Conservation (phyloP, 2,113 vertebrate genomes). For the Emberiza fucata region DNA sequence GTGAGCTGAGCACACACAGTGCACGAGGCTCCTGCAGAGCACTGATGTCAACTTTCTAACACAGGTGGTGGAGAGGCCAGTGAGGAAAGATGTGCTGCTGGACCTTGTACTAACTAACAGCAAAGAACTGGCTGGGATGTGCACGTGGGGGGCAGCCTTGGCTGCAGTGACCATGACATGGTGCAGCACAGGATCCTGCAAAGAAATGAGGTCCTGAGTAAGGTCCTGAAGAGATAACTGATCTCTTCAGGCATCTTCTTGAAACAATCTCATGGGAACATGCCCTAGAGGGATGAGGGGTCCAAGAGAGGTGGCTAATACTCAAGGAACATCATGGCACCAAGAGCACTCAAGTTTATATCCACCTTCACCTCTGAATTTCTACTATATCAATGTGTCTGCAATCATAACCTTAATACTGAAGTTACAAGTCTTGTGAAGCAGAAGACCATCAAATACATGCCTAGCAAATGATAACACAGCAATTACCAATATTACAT, state of each 20-base stretch:
- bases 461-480: neutral
- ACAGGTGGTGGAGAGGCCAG: neutral
- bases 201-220: fast-evolving
- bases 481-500: neutral
- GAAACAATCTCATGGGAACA: neutral
- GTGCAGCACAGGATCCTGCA: neutral
- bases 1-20: neutral
- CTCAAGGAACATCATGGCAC: neutral
- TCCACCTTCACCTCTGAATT: neutral
- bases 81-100: neutral
- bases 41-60: neutral
- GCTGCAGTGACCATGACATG: neutral
- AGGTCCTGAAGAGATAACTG: neutral
- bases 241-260: no score
- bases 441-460: neutral
- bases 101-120: neutral
- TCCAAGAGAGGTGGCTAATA: neutral
- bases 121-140: neutral
- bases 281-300: neutral
- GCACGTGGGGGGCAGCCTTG: neutral
- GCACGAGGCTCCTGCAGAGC: neutral
- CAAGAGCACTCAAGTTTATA: neutral
- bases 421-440: neutral
- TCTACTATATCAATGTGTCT: neutral
- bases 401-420: neutral